Evolutionary conservation across 2,888 invertebrate genomes (phyloP), one percentile per base, ranked within the genome.

Genomic region (Pomacea canaliculata): DNA sequence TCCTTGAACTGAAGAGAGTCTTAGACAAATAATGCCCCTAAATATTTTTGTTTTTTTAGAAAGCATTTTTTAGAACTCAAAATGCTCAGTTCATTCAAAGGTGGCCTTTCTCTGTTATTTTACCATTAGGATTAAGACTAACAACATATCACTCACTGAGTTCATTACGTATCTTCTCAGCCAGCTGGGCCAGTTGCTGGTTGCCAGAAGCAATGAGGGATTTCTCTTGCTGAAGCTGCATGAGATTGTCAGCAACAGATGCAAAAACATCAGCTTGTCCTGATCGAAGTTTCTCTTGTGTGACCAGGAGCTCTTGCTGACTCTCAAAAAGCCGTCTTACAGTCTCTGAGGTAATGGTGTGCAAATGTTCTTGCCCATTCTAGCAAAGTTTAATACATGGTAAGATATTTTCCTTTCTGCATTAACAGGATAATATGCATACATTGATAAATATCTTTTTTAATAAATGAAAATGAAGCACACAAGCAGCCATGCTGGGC

Each of bases 181-280:
- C 92, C 91, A 94, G 92, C 27, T 90, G 83, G 16, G 92, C 90
- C 46, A 94, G 88, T 80, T 93, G 92, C 77, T 90, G 87, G 83
- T 94, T 93, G 5, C 93, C 93, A 48, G 93, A 90, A 56, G 92
- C 91, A 79, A 94, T 94, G 73, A 94, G 87, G 62, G 92, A 91
- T 85, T 93, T 94, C 86, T 94, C 94, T 75, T 92, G 91, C n/a
- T 90, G 90, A 71, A 94, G 88, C 76, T 93, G 91, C 75, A 91
- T 91, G 74, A 94, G 91, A 88, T 94, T 94, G 71, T 91, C 89
- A 67, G 92, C 91, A 10, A 94, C 91, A 23, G 92, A 89, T 69
- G 91, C 87, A 80, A 93, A 92, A 19, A 93, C 92, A 66, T 83
- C 83, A 60, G 84, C 81, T 73, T 89, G 89, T 3, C 88, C 81